Evolutionary conservation across 2,113 vertebrate species (phyloP), one percentile per base, ranked within the genome.

Genomic region (Melanotaenia duboulayi): DNA sequence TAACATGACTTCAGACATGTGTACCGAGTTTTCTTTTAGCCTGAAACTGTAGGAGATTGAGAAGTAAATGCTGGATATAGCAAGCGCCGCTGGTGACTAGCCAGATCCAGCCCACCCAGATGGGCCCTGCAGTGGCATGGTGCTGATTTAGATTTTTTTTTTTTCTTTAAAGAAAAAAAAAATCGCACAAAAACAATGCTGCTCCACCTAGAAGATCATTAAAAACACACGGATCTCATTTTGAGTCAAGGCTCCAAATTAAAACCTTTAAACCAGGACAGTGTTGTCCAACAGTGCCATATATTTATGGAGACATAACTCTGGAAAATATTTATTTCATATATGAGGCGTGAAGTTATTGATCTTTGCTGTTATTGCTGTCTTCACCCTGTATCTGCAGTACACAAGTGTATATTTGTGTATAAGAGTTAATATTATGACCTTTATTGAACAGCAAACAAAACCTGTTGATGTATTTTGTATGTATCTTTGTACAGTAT

Each of bases 391-490:
- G 78, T 94, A 90, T 90, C 90, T 80, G 83, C 88, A 86, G 39
- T 89, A 44, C 92, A 91, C 94, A 94, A 91, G 39, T 96, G 94
- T 95, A 94, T 90, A 95, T 95, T 95, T 96, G 94, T 97, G 92
- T 89, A 94, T 95, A 95, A 94, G 93, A 95, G 89, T 93, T 91
- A 92, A 93, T 93, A 91, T 93, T 92, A 89, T 84, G 87, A 87
- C 62, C 76, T 95, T 90, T 89, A 89, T 81, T 82, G 90, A 94
- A 91, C 84, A 92, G 85, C 91, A 91, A 85, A 89, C 86, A 90
- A 92, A 90, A 83, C 89, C 92, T 91, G 74, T 85, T 91, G 77
- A 90, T 89, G 88, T 94, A 93, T 93, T 91, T 93, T 95, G 81
- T 93, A 78, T 95, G 89, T 92, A 93, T 93, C 89, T 94, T 85